phyloP scores from a whole-genome alignment of 1,140 invertebrate genomes.

The Drosophila parabipectinata region DNA sequence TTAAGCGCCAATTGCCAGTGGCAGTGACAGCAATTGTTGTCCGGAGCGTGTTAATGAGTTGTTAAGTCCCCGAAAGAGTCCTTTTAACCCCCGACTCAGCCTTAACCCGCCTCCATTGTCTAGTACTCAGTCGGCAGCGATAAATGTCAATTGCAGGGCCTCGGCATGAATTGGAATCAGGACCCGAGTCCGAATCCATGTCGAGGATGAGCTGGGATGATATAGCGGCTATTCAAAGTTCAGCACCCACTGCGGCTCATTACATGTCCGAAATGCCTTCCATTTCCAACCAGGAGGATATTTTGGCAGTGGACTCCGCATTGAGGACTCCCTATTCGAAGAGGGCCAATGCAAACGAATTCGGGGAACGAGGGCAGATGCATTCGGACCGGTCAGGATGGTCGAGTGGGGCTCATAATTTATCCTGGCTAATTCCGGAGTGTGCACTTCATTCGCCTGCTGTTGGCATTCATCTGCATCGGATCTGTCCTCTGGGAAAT shows the following conservation, averaged over 20 bases:
- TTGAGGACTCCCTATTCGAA: slow-evolving; percentile 15
- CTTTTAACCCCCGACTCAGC: slow-evolving; percentile 3
- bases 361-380: not conserved
- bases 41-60: slow-evolving; percentile 74
- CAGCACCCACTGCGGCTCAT: slow-evolving; percentile 50
- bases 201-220: slow-evolving; percentile 8
- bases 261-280: slow-evolving; percentile 38
- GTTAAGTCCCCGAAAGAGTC: slow-evolving; percentile 65
- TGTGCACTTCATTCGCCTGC: slow-evolving; percentile 60
- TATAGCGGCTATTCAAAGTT: slow-evolving; percentile 34
- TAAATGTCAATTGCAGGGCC: slow-evolving; percentile 74
- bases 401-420: slow-evolving; percentile 70
- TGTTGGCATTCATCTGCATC: slow-evolving; percentile 58
- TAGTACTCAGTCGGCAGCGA: slow-evolving; percentile 56
- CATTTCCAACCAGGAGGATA: not conserved
- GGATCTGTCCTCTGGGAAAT: slow-evolving; percentile 23
- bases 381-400: slow-evolving; percentile 8
- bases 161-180: slow-evolving; percentile 10
- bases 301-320: slow-evolving; percentile 14
- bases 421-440: slow-evolving; percentile 61
- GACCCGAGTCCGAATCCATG: slow-evolving; percentile 1
- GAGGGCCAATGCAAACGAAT: slow-evolving; percentile 30
- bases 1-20: slow-evolving; percentile 49
- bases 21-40: slow-evolving; percentile 59
- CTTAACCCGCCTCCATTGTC: slow-evolving; percentile 33